Evolutionary conservation across 2,797 vertebrate species (phyloP).

Genomic region (Rachycentron canadum): DNA sequence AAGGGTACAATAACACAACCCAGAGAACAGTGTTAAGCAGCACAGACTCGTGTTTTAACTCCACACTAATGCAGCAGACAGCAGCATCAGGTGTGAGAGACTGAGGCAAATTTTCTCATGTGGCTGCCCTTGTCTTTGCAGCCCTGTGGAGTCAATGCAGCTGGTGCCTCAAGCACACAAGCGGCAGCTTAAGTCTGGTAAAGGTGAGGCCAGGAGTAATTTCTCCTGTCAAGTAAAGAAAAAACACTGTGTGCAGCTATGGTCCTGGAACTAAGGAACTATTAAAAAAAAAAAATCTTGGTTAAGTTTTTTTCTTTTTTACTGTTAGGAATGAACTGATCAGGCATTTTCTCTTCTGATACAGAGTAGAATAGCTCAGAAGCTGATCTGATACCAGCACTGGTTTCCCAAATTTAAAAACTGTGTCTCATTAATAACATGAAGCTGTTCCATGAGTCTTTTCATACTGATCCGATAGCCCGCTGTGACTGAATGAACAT

Average conservation of each 20-base stretch:
- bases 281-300: background rate
- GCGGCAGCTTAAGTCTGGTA: constrained; percentile 30
- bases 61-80: constrained; percentile 21
- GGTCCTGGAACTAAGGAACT: background rate
- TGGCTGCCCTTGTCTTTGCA: constrained; percentile 48
- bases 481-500: background rate
- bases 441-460: background rate
- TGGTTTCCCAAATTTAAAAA: background rate
- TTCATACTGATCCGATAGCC: background rate
- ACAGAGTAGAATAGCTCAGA: background rate
- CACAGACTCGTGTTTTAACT: constrained; percentile 4
- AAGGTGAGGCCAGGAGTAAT: background rate
- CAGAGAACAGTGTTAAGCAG: background rate
- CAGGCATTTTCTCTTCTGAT: background rate
- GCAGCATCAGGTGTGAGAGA: constrained; percentile 47
- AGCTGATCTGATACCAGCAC: background rate
- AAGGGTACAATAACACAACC: background rate
- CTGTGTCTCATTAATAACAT: background rate
- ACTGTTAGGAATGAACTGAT: background rate
- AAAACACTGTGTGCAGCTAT: background rate
- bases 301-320: background rate
- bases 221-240: background rate
- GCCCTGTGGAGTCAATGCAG: constrained; percentile 37
- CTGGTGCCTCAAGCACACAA: constrained; percentile 17
- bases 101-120: constrained; percentile 42